Percentiles rank a stretch among this genome's conserved stretches.
Conservation (phyloP, 37 sponge, comb jelly and placozoan species). For the Spongilla lacustris region DNA sequence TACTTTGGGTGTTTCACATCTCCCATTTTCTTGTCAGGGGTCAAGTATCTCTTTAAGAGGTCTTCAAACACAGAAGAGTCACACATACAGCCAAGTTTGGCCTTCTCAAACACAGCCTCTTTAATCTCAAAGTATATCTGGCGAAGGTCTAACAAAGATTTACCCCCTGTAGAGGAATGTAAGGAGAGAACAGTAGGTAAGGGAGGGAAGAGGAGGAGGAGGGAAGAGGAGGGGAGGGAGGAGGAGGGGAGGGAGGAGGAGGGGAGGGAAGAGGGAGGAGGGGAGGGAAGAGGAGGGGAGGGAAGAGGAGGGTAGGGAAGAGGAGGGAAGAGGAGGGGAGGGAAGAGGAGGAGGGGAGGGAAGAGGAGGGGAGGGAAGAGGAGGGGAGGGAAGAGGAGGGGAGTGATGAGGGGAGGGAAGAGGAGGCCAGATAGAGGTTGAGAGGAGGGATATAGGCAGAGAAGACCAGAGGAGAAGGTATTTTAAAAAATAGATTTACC, state of each 20-base stretch:
- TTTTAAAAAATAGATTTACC: background rate
- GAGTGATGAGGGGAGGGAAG: background rate
- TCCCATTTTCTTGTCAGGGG: conserved; percentile 14
- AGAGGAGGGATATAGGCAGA: no score
- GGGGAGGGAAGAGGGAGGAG: background rate
- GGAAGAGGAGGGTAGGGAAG: no score
- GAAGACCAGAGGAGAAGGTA: background rate
- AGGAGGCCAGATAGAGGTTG: no score
- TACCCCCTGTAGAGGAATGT: background rate
- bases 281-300: background rate
- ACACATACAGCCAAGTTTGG: background rate
- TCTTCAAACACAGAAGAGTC: conserved; percentile 2
- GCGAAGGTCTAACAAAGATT: background rate
- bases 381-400: background rate
- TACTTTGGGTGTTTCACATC: conserved; percentile 24
- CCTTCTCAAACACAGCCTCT: conserved; percentile 26
- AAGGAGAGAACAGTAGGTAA: background rate
- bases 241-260: background rate
- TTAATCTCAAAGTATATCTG: conserved; percentile 32
- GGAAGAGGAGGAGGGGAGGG: background rate
- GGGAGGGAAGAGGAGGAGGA: background rate
- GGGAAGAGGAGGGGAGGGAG: background rate
- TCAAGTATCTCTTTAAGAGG: conserved; percentile 12
- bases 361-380: background rate
- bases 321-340: background rate